A percentile compares a stretch with the other conserved stretches of the same genome.
Conservation (phyloP, 2,888 invertebrate species). For the Cheilosia urbana region DNA sequence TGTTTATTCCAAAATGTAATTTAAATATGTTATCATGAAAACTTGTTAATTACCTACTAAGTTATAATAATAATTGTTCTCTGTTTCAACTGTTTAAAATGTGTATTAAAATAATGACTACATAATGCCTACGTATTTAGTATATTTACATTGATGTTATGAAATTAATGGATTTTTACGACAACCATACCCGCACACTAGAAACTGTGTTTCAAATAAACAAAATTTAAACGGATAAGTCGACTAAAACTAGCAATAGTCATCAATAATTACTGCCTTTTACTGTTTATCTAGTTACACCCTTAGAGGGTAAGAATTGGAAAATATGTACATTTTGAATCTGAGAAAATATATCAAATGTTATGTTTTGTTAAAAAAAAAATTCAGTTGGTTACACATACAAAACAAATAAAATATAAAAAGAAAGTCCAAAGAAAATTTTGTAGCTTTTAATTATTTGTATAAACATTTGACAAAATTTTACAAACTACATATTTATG, state of each 20-base stretch:
- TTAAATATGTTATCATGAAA: slow-evolving; percentile 51
- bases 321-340: slow-evolving; percentile 31
- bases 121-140: slow-evolving; percentile 7
- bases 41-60: slow-evolving; percentile 51
- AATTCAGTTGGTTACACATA: slow-evolving; percentile 50
- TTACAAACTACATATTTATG: slow-evolving; percentile 25
- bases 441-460: slow-evolving; percentile 61
- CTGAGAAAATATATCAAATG: slow-evolving; percentile 67
- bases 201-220: slow-evolving; percentile 36
- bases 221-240: slow-evolving; percentile 30
- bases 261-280: slow-evolving; percentile 67
- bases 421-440: slow-evolving; percentile 67
- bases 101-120: slow-evolving; percentile 18
- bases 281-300: slow-evolving; percentile 44
- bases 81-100: slow-evolving; percentile 59
- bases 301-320: slow-evolving; percentile 24
- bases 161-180: slow-evolving; percentile 39
- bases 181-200: slow-evolving; percentile 41
- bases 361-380: slow-evolving; percentile 41
- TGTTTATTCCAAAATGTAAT: slow-evolving; percentile 57
- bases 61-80: slow-evolving; percentile 56
- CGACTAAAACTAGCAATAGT: slow-evolving; percentile 37
- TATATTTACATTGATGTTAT: slow-evolving; percentile 61
- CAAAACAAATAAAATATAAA: slow-evolving; percentile 42
- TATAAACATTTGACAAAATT: slow-evolving; percentile 40